A percentile compares a stretch with the other conserved stretches of the same genome.
Evolutionary conservation across 2,113 vertebrate species (phyloP).

Genomic region (Lophura nycthemera): DNA sequence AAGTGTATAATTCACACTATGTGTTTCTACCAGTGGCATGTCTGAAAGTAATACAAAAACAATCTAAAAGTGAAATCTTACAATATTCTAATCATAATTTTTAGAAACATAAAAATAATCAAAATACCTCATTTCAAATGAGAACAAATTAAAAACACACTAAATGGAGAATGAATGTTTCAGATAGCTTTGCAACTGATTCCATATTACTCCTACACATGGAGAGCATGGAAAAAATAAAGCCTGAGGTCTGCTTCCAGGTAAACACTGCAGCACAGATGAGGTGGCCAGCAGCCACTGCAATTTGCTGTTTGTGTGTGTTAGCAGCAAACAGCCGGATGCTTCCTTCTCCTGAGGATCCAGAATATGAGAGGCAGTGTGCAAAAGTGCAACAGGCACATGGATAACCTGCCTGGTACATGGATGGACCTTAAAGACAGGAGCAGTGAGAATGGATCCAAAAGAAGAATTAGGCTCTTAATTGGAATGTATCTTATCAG

Average conservation of each 20-base stretch:
- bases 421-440: fast-evolving
- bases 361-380: fast-evolving
- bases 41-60: neutral
- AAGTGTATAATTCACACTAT: neutral
- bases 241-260: neutral
- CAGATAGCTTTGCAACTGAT: neutral
- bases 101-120: neutral
- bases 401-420: fast-evolving
- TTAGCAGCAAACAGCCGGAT: neutral
- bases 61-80: neutral
- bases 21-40: neutral
- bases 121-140: neutral
- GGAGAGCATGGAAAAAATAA: neutral
- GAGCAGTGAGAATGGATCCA: neutral
- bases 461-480: neutral
- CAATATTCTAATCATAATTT: neutral
- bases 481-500: neutral
- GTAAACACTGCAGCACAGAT: neutral
- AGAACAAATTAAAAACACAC: neutral
- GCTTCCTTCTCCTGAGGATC: neutral
- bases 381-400: fast-evolving
- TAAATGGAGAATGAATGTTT: neutral
- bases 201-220: neutral
- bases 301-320: neutral
- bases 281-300: neutral